A percentile compares a stretch with the other conserved stretches of the same genome.
Conservation (phyloP, 2,888 invertebrate genomes). For the Tanypteryx hageni region DNA sequence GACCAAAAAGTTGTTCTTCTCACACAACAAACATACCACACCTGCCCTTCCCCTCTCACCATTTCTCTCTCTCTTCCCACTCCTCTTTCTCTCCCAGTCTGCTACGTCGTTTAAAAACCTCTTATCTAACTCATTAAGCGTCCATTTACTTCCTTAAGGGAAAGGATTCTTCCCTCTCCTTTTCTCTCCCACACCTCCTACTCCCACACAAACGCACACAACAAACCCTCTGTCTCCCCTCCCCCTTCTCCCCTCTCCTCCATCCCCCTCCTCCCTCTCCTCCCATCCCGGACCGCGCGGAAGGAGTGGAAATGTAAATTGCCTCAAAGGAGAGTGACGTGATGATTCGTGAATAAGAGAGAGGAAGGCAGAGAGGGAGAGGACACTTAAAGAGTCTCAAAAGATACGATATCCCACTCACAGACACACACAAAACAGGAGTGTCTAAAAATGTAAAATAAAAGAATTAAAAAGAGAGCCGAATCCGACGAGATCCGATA, state of each 20-base stretch:
- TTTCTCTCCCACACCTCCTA: background rate
- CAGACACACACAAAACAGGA: background rate
- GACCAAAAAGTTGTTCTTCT: too few relatives aligned
- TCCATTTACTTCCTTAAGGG: conserved; percentile 21
- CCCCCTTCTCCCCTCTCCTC: background rate
- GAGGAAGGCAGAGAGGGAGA: background rate
- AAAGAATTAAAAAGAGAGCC: background rate
- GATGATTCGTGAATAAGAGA: conserved; percentile 1
- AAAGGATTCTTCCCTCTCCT: background rate
- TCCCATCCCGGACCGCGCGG: background rate
- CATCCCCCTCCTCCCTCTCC: background rate
- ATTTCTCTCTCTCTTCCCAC: too few relatives aligned
- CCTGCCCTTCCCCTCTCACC: too few relatives aligned
- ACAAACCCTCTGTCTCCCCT: background rate
- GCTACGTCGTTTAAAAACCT: conserved; percentile 17
- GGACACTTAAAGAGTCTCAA: too few relatives aligned
- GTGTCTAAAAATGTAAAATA: background rate
- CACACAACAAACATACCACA: too few relatives aligned
- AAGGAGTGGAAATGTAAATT: conserved; percentile 41
- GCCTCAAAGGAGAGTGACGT: conserved; percentile 23
- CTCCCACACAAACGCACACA: background rate
- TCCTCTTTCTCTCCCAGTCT: background rate
- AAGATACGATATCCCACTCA: background rate
- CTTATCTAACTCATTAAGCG: conserved; percentile 19
- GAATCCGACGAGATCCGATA: too few relatives aligned